Base-by-base conservation (phyloP, 2,888 invertebrate genomes). In the Antheraea assamensis region DNA sequence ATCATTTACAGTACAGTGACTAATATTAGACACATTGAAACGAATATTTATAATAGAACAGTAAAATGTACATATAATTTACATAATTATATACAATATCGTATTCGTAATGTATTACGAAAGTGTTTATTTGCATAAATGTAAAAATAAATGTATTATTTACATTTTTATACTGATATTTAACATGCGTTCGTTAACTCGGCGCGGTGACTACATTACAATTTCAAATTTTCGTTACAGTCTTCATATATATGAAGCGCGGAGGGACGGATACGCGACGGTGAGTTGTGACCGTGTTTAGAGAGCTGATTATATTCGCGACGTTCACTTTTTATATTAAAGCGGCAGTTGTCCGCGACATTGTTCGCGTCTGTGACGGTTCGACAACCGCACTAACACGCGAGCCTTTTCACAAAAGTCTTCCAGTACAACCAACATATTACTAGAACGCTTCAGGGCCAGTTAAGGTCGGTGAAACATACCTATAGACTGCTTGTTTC, bases 261-360 rank as follows among this genome's bases (percentile, higher is more conserved):
- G 2, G 42, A 42, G 42, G 42, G 13, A 42, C n/a, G n/a, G n/a
- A n/a, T n/a, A 52, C 58, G 58, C n/a, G 55, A 42, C n/a, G n/a
- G 55, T n/a, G 4, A 5, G 55, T n/a, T 55, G 55, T n/a, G 55
- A 8, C 5, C 55, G n/a, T n/a, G 58, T 24, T n/a, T 58, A 24
- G 24, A 58, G 24, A 58, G 58, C 13, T 58, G 24, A 58, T 58
- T 21, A 1, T 55, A 55, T 21, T 55, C 21, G 5, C n/a, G n/a
- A 55, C 55, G n/a, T 55, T 55, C 8, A 55, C 55, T 55, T 55
- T 55, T 55, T 55, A 55, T n/a, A n/a, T 55, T 55, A 55, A n/a
- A 55, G 4, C 19, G 19, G 49, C 49, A 49, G 17, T 49, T 49
- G 4, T 19, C 17, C 49, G 49, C 49, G 3, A 19, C 17, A 2